A percentile compares a stretch with the other conserved stretches of the same genome.
phyloP scores from a whole-genome alignment of 2,888 invertebrate genomes.

The Phanerotoma sp. region DNA sequence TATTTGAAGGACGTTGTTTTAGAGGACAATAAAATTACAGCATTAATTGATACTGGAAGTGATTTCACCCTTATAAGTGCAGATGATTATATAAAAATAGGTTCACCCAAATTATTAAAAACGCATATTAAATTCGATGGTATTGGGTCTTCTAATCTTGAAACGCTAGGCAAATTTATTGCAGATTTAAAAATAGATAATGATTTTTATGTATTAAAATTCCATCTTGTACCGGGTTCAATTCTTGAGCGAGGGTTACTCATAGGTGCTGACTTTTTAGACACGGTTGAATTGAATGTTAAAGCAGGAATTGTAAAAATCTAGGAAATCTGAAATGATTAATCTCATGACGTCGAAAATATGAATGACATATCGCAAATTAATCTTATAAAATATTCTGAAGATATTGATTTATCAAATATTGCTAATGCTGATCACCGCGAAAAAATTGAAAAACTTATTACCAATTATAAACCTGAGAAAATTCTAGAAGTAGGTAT shows the following conservation, averaged over 20 bases:
- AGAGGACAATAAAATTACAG: constrained; percentile 13
- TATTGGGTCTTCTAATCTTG: constrained; percentile 16
- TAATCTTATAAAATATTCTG: not conserved
- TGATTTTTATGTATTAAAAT: not conserved
- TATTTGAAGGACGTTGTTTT: constrained; percentile 8
- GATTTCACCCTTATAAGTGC: constrained; percentile 13
- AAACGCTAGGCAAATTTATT: constrained; percentile 16
- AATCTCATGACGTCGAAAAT: not conserved
- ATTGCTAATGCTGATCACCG: not conserved
- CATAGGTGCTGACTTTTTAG: not conserved
- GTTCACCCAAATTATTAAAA: constrained; percentile 10
- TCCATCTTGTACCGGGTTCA: not conserved
- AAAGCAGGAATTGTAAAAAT: constrained; percentile 5
- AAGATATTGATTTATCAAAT: constrained; percentile 9
- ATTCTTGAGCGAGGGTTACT: not conserved
- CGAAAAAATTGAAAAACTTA: constrained; percentile 24
- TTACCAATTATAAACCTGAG: constrained; percentile 34
- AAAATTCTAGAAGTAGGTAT: constrained; percentile 33
- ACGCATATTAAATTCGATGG: constrained; percentile 17
- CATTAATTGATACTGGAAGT: constrained; percentile 26
- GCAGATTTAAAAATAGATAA: constrained; percentile 6
- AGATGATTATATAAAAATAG: constrained; percentile 20
- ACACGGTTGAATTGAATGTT: not conserved
- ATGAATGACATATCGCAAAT: constrained; percentile 21
- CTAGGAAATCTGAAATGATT: constrained; percentile 1